phyloP scores from a whole-genome alignment of 2,113 vertebrate genomes.

The Prochilodus magdalenae region DNA sequence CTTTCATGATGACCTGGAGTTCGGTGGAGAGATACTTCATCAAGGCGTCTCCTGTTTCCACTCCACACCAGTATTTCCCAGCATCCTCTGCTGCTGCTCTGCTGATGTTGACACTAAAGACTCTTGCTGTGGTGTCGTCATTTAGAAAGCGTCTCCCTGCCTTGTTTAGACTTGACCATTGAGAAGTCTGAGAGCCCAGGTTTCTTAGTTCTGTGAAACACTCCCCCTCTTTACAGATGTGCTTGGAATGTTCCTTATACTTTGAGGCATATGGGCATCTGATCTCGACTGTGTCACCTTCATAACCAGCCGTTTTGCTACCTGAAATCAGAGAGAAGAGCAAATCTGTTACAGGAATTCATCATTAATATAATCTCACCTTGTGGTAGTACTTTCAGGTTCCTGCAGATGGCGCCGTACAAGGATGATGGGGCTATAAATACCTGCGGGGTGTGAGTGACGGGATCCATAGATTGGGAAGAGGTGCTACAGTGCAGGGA shows the following conservation, averaged over 20 bases:
- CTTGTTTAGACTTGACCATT: neutral
- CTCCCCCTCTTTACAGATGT: slow-evolving; percentile 15
- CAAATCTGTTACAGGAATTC: slow-evolving; percentile 22
- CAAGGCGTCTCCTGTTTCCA: neutral
- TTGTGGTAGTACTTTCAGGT: neutral
- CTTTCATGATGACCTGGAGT: slow-evolving; percentile 3
- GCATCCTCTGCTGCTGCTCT: slow-evolving; percentile 39
- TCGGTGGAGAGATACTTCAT: slow-evolving; percentile 22
- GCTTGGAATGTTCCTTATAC: neutral
- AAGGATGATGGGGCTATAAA: too few species aligned
- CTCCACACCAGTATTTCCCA: slow-evolving; percentile 45
- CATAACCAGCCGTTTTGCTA: neutral
- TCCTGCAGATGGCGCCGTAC: too few species aligned
- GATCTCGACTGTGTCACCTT: slow-evolving; percentile 36
- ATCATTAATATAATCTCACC: neutral
- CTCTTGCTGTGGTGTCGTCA: slow-evolving; percentile 1
- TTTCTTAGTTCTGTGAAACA: neutral
- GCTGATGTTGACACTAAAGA: slow-evolving; percentile 37
- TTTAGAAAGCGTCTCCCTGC: neutral
- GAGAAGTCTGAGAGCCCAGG: too few species aligned
- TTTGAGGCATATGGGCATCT: slow-evolving; percentile 30
- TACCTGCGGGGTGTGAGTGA: too few species aligned
- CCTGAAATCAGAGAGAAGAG: neutral
- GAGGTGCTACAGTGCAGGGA: too few species aligned
- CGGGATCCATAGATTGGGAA: too few species aligned